Percentiles rank a stretch among this genome's conserved stretches.
Evolutionary conservation across 2,113 vertebrate species (phyloP).

Genomic region (Gorilla gorilla): DNA sequence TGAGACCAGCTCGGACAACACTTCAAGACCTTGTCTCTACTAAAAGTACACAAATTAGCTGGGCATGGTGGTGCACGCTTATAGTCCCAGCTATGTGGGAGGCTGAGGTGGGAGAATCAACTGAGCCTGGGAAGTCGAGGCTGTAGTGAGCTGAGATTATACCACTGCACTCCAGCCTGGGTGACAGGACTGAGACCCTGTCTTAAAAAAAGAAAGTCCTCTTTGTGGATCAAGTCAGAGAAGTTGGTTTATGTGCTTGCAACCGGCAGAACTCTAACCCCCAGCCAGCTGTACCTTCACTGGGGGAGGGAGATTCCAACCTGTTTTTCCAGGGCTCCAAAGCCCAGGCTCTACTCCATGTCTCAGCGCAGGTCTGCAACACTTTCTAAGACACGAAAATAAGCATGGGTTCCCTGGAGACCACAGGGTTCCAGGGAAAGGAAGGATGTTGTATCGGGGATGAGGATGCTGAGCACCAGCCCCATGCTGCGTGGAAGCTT

Average conservation of each 20-base stretch:
- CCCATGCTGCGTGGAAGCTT: accelerated
- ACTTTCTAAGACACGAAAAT: background rate
- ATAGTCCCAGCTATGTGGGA: no score
- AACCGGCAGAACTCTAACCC: background rate
- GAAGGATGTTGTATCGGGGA: background rate
- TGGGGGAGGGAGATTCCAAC: background rate
- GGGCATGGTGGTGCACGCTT: no score
- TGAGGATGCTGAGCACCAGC: accelerated
- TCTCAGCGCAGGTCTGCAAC: background rate
- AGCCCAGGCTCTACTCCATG: background rate
- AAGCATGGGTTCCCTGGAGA: background rate
- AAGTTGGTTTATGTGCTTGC: background rate
- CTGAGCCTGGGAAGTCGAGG: no score
- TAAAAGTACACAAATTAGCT: no score
- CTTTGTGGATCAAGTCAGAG: background rate
- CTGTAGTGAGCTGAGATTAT: no score
- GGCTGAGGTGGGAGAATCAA: no score
- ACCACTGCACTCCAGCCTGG: no score
- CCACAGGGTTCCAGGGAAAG: background rate
- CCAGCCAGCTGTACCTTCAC: background rate
- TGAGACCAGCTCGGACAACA: no score
- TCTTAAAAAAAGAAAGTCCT: background rate
- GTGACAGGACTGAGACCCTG: no score
- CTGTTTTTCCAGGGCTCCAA: accelerated
- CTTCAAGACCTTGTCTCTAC: no score